These are phyloP conservation scores for Trichonephila clavipes DNA, from an alignment of 1,140 invertebrate genomes.

Conservation along the genomic window DNA sequence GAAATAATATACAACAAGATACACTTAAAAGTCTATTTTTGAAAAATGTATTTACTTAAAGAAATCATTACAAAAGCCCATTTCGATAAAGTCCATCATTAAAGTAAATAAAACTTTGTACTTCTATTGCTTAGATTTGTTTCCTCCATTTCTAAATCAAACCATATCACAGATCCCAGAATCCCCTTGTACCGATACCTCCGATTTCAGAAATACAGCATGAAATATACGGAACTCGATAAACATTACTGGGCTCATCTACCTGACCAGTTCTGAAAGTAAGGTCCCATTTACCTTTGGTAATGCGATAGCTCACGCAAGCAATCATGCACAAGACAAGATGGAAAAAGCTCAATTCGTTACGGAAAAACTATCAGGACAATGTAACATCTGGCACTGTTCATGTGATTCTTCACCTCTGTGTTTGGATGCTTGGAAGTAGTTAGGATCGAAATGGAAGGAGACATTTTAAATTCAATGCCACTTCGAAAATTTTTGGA, in stretches of 20 bases:
- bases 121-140: too few relatives aligned
- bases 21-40: too few relatives aligned
- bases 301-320: constrained; percentile 25
- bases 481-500: too few relatives aligned
- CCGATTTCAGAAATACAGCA: background rate
- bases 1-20: too few relatives aligned
- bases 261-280: constrained; percentile 3
- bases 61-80: too few relatives aligned
- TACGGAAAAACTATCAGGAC: background rate
- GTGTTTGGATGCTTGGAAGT: background rate
- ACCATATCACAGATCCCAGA: too few relatives aligned
- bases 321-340: constrained; percentile 18
- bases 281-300: constrained; percentile 9
- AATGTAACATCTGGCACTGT: background rate
- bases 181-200: background rate
- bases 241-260: background rate
- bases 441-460: background rate
- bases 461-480: background rate
- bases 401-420: background rate
- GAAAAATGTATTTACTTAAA: too few relatives aligned
- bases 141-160: too few relatives aligned
- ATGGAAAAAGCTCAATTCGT: background rate
- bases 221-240: background rate
- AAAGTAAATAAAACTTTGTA: too few relatives aligned
- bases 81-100: too few relatives aligned